Evolutionary conservation across 2,797 vertebrate species (phyloP).

Genomic region (Argentina silus): DNA sequence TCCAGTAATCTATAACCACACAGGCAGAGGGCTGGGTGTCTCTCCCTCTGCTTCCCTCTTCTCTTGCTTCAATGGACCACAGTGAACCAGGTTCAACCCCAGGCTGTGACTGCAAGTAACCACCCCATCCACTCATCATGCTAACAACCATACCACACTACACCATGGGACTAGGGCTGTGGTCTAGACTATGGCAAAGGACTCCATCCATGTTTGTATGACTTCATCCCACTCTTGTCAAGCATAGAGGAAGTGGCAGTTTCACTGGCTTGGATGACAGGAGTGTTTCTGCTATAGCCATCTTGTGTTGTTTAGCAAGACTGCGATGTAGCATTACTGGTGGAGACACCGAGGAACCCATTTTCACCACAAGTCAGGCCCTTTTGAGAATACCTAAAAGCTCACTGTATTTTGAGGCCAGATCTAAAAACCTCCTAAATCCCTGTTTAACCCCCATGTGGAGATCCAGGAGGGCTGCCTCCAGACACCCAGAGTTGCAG

Average conservation of each 20-base stretch:
- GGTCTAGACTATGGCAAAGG: no score
- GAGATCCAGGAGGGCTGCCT: slow-evolving; percentile 49
- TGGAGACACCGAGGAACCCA: no score
- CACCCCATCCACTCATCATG: no score
- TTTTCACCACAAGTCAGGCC: slow-evolving; percentile 26
- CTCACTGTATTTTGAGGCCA: background rate
- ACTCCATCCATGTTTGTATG: no score
- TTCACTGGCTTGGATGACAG: no score
- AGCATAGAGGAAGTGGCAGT: no score
- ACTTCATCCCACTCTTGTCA: no score
- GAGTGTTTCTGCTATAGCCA: no score
- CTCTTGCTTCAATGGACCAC: background rate
- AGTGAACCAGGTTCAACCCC: background rate
- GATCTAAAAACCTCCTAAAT: slow-evolving; percentile 58
- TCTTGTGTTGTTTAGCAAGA: background rate
- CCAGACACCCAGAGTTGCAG: slow-evolving; percentile 55
- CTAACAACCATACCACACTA: no score
- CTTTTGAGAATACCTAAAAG: slow-evolving; percentile 43
- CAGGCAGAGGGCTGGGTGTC: slow-evolving; percentile 10
- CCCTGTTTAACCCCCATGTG: slow-evolving; percentile 62
- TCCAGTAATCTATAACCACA: slow-evolving; percentile 21
- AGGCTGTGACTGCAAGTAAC: no score
- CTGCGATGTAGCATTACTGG: background rate
- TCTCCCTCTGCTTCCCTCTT: background rate
- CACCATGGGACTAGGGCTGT: no score